These are phyloP conservation scores for Uropsilus gracilis DNA, from an alignment of 2,113 vertebrate genomes.

Conservation along the genomic window DNA sequence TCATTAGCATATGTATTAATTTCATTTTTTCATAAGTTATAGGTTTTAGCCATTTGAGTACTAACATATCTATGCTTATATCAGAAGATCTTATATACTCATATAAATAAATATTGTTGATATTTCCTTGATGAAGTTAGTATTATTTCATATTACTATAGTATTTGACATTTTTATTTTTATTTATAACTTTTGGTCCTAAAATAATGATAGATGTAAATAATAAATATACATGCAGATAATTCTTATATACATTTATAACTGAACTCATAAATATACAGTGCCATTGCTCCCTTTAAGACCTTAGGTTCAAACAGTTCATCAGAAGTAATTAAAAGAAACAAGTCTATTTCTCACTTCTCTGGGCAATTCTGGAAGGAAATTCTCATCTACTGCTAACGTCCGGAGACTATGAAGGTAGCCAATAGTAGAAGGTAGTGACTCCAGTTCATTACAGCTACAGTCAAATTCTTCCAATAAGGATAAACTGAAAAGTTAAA, in stretches of 20 bases:
- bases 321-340: conserved; percentile 18
- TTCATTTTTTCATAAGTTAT: conserved; percentile 20
- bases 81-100: neutral
- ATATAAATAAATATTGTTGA: neutral
- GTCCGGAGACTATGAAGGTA: conserved; percentile 97
- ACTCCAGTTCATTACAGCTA: conserved; percentile 98
- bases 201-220: conserved; percentile 38
- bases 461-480: conserved; percentile 98
- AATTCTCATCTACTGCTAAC: conserved; percentile 97
- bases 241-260: neutral
- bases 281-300: neutral
- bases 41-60: neutral
- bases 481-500: conserved; percentile 91
- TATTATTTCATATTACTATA: neutral
- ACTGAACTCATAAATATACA: neutral
- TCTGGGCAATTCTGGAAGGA: conserved; percentile 95
- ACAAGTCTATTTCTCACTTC: conserved; percentile 88
- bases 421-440: conserved; percentile 94
- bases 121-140: neutral
- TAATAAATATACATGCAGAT: neutral
- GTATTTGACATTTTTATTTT: conserved; percentile 1
- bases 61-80: neutral
- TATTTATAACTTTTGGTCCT: conserved; percentile 18
- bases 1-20: neutral
- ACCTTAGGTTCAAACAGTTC: neutral